Evolutionary conservation across 1,140 invertebrate genomes (phyloP).

Genomic region (Aphaenogaster floridana): DNA sequence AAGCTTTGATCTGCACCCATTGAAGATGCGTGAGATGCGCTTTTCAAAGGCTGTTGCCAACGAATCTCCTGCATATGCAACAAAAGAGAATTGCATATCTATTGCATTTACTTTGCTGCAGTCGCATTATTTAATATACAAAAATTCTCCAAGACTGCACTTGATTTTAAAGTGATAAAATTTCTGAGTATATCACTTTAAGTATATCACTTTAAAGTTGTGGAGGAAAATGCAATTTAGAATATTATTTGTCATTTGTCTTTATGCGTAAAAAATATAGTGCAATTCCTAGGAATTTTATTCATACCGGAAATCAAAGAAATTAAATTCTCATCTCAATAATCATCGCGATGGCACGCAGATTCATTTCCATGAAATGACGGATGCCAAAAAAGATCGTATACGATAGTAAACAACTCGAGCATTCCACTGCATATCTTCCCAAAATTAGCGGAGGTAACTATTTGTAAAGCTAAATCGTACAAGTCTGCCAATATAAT

Average conservation of each 20-base stretch:
- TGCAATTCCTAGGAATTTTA: background rate
- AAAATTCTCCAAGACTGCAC: background rate
- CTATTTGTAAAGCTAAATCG: background rate
- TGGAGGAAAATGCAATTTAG: background rate
- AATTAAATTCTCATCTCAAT: slow-evolving; percentile 1
- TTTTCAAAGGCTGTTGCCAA: slow-evolving; percentile 39
- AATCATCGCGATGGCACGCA: background rate
- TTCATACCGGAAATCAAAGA: slow-evolving; percentile 16
- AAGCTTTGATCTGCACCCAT: slow-evolving; percentile 54
- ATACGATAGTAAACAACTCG: background rate
- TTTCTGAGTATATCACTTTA: background rate
- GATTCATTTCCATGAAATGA: slow-evolving; percentile 52
- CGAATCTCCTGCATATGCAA: slow-evolving; percentile 44
- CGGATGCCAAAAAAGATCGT: slow-evolving; percentile 51
- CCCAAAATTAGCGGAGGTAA: background rate
- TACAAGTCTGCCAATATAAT: background rate
- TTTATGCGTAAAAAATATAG: background rate
- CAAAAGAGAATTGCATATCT: slow-evolving; percentile 4
- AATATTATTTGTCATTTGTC: background rate
- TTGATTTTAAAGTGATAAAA: background rate
- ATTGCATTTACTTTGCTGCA: background rate
- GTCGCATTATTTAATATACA: slow-evolving; percentile 5
- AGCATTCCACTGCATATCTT: background rate
- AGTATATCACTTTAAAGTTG: background rate
- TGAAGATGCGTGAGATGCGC: slow-evolving; percentile 39